phyloP scores from a whole-genome alignment of 2,888 invertebrate species.

The Anorthoa munda region DNA sequence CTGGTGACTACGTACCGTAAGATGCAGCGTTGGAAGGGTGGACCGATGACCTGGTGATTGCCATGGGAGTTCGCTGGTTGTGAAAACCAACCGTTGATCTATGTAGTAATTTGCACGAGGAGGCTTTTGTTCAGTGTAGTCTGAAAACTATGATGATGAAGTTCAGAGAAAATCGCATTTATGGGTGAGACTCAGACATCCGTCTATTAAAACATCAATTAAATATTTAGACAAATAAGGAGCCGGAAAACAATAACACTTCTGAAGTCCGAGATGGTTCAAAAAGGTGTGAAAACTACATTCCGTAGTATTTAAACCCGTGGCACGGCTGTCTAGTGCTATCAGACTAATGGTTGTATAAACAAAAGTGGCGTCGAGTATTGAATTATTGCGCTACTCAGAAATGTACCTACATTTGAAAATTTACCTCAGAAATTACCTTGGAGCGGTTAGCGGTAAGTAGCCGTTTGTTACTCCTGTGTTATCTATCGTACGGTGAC shows the following conservation, averaged over 20 bases:
- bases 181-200: background rate
- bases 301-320: background rate
- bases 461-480: slow-evolving; percentile 27
- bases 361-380: slow-evolving; percentile 26
- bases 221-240: background rate
- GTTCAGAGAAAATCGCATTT: too few relatives aligned
- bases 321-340: slow-evolving; percentile 26
- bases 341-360: slow-evolving; percentile 31
- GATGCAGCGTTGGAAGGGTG: too few relatives aligned
- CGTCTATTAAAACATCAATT: background rate
- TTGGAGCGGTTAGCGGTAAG: slow-evolving; percentile 45
- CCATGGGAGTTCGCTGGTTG: too few relatives aligned
- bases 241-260: background rate
- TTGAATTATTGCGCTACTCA: slow-evolving; percentile 52
- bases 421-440: too few relatives aligned
- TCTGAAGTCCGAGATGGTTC: background rate
- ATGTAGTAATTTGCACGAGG: too few relatives aligned
- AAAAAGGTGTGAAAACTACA: background rate
- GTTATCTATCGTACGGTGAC: background rate
- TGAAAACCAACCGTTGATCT: too few relatives aligned
- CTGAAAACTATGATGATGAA: too few relatives aligned
- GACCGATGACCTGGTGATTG: too few relatives aligned
- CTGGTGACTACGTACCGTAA: too few relatives aligned
- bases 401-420: slow-evolving; percentile 9
- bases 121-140: too few relatives aligned